Conservation (phyloP, 2,888 invertebrate species). For the Cataglyphis albicans region DNA sequence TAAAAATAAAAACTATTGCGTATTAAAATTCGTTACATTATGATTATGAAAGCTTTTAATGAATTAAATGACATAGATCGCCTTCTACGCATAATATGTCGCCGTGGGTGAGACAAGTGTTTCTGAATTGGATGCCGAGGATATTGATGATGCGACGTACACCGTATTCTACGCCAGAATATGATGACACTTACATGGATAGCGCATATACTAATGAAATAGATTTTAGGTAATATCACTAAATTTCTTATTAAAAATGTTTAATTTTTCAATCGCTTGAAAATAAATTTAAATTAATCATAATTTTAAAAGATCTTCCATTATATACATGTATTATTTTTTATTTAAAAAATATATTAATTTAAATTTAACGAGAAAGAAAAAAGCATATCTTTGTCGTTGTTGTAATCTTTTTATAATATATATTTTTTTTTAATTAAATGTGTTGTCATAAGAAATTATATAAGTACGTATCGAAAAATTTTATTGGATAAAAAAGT, state of each 20-base stretch:
- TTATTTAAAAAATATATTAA: neutral
- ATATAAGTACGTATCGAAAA: neutral
- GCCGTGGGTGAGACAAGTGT: constrained; percentile 94
- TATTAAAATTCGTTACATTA: neutral
- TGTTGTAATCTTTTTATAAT: neutral
- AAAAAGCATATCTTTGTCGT: too few relatives aligned
- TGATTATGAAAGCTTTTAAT: neutral
- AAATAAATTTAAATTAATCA: neutral
- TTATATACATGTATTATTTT: neutral
- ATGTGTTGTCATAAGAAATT: neutral
- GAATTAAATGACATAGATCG: constrained; percentile 88
- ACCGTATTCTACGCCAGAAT: constrained; percentile 94
- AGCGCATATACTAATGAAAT: constrained; percentile 94
- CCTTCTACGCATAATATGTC: constrained; percentile 98
- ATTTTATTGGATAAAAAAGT: neutral
- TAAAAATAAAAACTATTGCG: neutral
- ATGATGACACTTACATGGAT: constrained; percentile 92
- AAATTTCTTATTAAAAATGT: neutral
- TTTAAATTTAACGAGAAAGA: neutral
- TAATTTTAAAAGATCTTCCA: neutral
- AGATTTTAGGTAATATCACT: constrained; percentile 90
- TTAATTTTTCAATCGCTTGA: neutral
- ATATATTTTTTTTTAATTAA: neutral
- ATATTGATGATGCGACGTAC: constrained; percentile 96
- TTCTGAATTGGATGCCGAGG: constrained; percentile 97